A percentile compares a stretch with the other conserved stretches of the same genome.
These are phyloP conservation scores for Hoplostethus mediterraneus DNA, from an alignment of 2,797 vertebrate species.

Conservation along the genomic window DNA sequence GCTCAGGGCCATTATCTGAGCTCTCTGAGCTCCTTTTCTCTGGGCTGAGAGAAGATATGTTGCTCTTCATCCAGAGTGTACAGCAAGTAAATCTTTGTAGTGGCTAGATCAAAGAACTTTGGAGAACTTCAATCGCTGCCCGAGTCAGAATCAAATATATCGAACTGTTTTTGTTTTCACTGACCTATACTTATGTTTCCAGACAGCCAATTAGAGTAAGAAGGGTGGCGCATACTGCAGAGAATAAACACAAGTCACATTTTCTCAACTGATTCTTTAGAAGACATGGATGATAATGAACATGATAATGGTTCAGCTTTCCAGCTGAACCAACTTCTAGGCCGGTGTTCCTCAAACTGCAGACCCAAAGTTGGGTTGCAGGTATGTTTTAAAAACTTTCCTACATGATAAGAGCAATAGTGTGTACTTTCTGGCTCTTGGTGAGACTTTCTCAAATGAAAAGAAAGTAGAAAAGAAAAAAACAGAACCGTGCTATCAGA, in stretches of 20 bases:
- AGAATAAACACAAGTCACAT: slow-evolving; percentile 37
- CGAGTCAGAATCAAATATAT: slow-evolving; percentile 68
- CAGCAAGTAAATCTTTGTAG: slow-evolving; percentile 70
- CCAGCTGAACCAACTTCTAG: slow-evolving; percentile 8
- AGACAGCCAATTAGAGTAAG: slow-evolving; percentile 37
- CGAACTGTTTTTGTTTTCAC: slow-evolving; percentile 65
- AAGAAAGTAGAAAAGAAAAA: slow-evolving; percentile 21
- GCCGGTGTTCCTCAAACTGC: slow-evolving; percentile 25
- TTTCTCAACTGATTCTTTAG: slow-evolving; percentile 33
- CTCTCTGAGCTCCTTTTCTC: slow-evolving; percentile 64
- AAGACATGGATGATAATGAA: slow-evolving; percentile 37
- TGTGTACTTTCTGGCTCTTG: slow-evolving; percentile 32
- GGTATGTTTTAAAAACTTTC: slow-evolving; percentile 34
- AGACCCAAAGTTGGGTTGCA: slow-evolving; percentile 16
- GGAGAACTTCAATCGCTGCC: slow-evolving; percentile 68
- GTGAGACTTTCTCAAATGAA: slow-evolving; percentile 48
- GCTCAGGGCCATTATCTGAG: slow-evolving; percentile 72
- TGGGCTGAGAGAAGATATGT: slow-evolving; percentile 55
- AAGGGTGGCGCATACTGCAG: slow-evolving; percentile 25
- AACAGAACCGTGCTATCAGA: slow-evolving; percentile 16
- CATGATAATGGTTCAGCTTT: slow-evolving; percentile 27
- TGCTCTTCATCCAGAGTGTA: slow-evolving; percentile 62
- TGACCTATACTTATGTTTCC: slow-evolving; percentile 27
- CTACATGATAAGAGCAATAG: slow-evolving; percentile 41
- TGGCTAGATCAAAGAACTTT: slow-evolving; percentile 74